phyloP scores from a whole-genome alignment of 2,888 invertebrate species.

The Lithophane semibrunnea region DNA sequence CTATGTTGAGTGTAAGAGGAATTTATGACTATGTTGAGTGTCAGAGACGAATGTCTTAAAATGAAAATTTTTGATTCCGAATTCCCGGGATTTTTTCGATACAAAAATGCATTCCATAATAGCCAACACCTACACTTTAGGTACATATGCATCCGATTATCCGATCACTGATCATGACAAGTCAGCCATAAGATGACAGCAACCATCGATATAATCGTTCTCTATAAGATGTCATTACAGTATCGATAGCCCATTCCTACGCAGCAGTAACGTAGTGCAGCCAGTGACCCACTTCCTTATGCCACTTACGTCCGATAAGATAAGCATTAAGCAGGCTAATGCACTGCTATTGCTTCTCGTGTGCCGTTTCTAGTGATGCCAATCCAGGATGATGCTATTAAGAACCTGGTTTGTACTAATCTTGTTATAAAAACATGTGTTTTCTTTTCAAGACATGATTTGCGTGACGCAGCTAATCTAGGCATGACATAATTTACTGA shows the following conservation, averaged over 20 bases:
- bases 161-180: too few species aligned
- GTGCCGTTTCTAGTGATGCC: conserved; percentile 36
- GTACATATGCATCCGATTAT: too few species aligned
- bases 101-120: too few species aligned
- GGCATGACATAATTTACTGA: too few species aligned
- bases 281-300: conserved; percentile 53
- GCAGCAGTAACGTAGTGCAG: conserved; percentile 33
- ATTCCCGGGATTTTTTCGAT: too few species aligned
- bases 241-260: conserved; percentile 41
- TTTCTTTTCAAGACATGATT: neutral
- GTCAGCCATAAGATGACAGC: neutral
- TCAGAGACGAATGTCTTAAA: too few species aligned
- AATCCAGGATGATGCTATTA: conserved; percentile 29
- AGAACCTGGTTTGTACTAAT: conserved; percentile 26
- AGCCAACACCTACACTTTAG: too few species aligned
- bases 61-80: too few species aligned
- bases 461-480: neutral
- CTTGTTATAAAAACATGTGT: conserved; percentile 29
- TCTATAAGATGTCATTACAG: conserved; percentile 16
- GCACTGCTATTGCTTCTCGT: conserved; percentile 48
- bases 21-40: too few species aligned
- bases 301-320: conserved; percentile 62
- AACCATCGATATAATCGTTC: conserved; percentile 36
- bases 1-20: too few species aligned
- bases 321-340: conserved; percentile 52